phyloP scores from a whole-genome alignment of 2,888 invertebrate genomes.

The Lasioglossum lativentre region DNA sequence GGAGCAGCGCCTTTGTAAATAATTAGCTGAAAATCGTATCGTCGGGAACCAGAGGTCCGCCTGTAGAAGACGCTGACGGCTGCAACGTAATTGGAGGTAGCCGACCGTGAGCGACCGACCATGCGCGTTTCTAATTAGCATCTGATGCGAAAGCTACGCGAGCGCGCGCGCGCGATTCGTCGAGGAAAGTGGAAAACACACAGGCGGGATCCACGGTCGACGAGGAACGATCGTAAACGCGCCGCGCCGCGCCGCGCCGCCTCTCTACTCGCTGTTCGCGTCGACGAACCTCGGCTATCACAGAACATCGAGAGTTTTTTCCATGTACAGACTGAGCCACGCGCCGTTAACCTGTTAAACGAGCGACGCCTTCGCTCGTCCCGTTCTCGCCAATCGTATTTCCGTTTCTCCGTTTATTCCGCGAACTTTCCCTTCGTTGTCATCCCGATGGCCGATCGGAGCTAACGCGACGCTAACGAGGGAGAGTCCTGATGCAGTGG shows the following conservation, averaged over 20 bases:
- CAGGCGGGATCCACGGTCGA: neutral
- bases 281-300: constrained; percentile 20
- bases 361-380: neutral
- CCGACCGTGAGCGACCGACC: neutral
- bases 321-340: constrained; percentile 37
- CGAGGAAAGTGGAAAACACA: neutral
- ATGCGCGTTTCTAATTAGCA: neutral
- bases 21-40: neutral
- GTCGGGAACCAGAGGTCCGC: neutral
- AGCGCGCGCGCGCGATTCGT: neutral
- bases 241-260: neutral
- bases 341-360: constrained; percentile 32
- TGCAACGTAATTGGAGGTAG: neutral
- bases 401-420: neutral
- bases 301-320: constrained; percentile 12
- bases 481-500: neutral
- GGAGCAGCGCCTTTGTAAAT: neutral
- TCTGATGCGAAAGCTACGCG: neutral
- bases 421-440: neutral
- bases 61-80: neutral
- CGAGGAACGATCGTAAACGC: neutral
- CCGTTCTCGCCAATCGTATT: neutral
- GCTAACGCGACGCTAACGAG: neutral
- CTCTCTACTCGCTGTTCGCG: constrained; percentile 1
- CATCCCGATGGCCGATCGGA: neutral